Conservation (phyloP, 2,888 invertebrate species). For the Aethes cnicana region DNA sequence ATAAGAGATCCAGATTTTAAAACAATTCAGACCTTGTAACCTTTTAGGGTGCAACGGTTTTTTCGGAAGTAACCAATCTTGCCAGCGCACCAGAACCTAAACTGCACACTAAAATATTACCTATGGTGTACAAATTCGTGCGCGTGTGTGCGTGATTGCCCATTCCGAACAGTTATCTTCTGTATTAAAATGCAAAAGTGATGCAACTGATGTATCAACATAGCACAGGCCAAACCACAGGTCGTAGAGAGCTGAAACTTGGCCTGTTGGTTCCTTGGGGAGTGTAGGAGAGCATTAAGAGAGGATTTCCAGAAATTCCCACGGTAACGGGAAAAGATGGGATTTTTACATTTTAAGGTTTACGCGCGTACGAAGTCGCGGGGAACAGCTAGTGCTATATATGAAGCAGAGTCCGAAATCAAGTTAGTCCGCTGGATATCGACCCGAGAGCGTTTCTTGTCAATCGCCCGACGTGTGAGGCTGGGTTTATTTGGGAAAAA, state of each 20-base stretch:
- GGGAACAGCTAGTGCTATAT: constrained; percentile 40
- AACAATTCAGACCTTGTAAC: neutral
- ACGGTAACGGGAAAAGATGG: too few species aligned
- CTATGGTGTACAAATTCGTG: constrained; percentile 17
- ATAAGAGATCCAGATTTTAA: constrained; percentile 9
- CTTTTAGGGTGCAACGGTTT: constrained; percentile 14
- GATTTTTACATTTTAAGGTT: constrained; percentile 42
- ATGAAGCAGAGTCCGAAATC: constrained; percentile 37
- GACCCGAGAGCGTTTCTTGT: constrained; percentile 25
- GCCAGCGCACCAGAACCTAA: constrained; percentile 1
- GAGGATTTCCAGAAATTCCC: too few species aligned
- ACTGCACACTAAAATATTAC: too few species aligned
- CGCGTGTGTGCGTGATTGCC: constrained; percentile 38
- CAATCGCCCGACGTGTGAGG: constrained; percentile 5
- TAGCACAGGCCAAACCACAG: too few species aligned
- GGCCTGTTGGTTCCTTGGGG: too few species aligned
- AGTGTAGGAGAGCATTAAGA: too few species aligned
- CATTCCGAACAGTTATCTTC: too few species aligned
- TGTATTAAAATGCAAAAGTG: too few species aligned
- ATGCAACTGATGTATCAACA: too few species aligned
- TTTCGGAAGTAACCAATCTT: constrained; percentile 7
- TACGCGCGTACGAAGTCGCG: constrained; percentile 35
- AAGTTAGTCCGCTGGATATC: constrained; percentile 39
- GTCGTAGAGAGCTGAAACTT: too few species aligned
- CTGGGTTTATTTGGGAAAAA: constrained; percentile 18